Conservation (phyloP, 1,140 invertebrate genomes). For the Chelonus insularis region DNA sequence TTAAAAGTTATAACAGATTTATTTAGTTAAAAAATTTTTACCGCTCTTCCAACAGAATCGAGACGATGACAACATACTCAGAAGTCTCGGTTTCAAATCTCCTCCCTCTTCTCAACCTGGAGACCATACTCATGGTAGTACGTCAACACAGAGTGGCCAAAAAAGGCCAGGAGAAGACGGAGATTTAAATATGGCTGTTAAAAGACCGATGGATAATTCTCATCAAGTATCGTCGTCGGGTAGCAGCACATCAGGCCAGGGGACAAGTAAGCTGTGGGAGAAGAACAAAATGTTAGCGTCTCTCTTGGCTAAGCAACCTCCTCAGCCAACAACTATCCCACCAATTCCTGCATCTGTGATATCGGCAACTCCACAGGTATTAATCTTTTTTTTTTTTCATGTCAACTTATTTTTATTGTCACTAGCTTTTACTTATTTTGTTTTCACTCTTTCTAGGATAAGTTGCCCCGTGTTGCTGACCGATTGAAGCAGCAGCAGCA, state of each 20-base stretch:
- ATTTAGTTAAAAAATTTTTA: neutral
- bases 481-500: constrained; percentile 46
- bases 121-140: constrained; percentile 45
- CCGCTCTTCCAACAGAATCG: constrained; percentile 36
- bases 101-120: constrained; percentile 57
- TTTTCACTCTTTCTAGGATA: constrained; percentile 51
- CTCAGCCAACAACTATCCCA: constrained; percentile 70
- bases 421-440: constrained; percentile 22
- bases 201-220: constrained; percentile 60
- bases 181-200: constrained; percentile 63
- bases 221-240: constrained; percentile 59
- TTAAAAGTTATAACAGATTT: no score
- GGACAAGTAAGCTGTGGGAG: constrained; percentile 73
- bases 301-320: constrained; percentile 76
- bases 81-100: constrained; percentile 65
- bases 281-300: constrained; percentile 87
- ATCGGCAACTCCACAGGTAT: constrained; percentile 66
- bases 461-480: constrained; percentile 59
- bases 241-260: constrained; percentile 47
- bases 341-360: constrained; percentile 68
- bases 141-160: constrained; percentile 61
- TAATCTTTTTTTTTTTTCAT: neutral
- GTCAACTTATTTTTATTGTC: neutral
- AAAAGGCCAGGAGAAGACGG: constrained; percentile 72
- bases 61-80: constrained; percentile 63